These are phyloP conservation scores for Geococcyx californianus DNA, from an alignment of 2,113 vertebrate genomes.

Conservation along the genomic window DNA sequence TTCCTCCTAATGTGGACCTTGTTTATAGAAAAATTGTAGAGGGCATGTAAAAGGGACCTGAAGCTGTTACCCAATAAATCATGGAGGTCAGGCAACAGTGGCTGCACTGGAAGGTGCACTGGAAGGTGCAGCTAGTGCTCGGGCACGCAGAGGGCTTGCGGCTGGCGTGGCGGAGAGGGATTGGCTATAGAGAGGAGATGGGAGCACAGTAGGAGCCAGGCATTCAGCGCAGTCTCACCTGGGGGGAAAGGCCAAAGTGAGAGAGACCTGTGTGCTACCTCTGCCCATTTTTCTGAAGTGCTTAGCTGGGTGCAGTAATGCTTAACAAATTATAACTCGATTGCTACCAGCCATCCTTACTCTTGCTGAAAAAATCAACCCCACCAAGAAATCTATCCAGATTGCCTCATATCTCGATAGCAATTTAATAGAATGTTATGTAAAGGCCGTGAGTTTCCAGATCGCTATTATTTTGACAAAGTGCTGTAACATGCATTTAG, in stretches of 20 bases:
- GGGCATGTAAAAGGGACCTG: background rate
- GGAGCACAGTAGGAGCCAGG: too few species aligned
- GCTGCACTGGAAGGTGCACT: too few species aligned
- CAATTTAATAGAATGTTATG: background rate
- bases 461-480: background rate
- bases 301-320: accelerated
- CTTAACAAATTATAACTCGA: background rate
- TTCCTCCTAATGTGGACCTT: background rate
- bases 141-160: accelerated
- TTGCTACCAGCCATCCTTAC: background rate
- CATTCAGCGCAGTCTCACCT: accelerated
- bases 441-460: background rate
- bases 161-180: background rate
- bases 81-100: background rate
- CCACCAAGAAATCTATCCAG: background rate
- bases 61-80: background rate
- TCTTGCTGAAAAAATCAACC: background rate
- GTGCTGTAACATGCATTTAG: background rate
- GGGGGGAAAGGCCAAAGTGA: background rate
- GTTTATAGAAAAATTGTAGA: too few species aligned
- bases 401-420: accelerated
- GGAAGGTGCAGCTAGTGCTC: too few species aligned
- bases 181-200: accelerated
- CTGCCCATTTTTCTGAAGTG: accelerated
- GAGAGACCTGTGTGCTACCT: background rate